phyloP scores from a whole-genome alignment of 2,113 vertebrate genomes.

The Guaruba guarouba region DNA sequence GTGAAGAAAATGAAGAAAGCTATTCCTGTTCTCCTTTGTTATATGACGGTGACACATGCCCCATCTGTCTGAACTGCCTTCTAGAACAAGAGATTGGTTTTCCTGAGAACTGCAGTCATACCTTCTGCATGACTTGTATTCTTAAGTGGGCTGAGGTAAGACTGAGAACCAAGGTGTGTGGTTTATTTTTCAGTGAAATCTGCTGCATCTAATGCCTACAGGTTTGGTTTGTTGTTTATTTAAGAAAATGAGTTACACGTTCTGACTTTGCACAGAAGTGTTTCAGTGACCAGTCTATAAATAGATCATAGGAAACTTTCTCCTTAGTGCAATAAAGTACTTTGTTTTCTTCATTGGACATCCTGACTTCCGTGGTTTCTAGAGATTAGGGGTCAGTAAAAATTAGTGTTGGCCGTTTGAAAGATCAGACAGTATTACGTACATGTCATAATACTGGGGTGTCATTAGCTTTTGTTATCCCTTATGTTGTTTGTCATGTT shows the following conservation, averaged over 20 bases:
- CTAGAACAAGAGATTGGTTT: constrained; percentile 83
- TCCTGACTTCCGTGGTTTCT: neutral
- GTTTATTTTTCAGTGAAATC: neutral
- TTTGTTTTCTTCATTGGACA: neutral
- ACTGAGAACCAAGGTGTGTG: neutral
- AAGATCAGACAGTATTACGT: neutral
- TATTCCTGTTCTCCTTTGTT: constrained; percentile 59
- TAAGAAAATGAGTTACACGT: neutral
- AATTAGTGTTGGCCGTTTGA: neutral
- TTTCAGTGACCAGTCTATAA: neutral
- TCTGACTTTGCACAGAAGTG: neutral
- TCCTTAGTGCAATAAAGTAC: neutral
- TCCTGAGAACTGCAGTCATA: constrained; percentile 90
- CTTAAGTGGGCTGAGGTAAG: constrained; percentile 96
- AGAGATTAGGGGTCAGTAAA: neutral
- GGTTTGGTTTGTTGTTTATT: neutral
- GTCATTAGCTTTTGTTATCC: neutral
- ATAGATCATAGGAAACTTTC: neutral
- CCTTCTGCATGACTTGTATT: constrained; percentile 92
- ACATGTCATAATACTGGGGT: neutral
- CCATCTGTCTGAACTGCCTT: constrained; percentile 89
- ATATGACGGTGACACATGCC: constrained; percentile 79
- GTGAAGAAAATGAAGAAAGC: constrained; percentile 75
- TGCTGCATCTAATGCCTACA: neutral
- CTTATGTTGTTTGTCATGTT: neutral